A percentile compares a stretch with the other conserved stretches of the same genome.
Conservation (phyloP, 1,140 invertebrate species). For the Calliopsis andreniformis region DNA sequence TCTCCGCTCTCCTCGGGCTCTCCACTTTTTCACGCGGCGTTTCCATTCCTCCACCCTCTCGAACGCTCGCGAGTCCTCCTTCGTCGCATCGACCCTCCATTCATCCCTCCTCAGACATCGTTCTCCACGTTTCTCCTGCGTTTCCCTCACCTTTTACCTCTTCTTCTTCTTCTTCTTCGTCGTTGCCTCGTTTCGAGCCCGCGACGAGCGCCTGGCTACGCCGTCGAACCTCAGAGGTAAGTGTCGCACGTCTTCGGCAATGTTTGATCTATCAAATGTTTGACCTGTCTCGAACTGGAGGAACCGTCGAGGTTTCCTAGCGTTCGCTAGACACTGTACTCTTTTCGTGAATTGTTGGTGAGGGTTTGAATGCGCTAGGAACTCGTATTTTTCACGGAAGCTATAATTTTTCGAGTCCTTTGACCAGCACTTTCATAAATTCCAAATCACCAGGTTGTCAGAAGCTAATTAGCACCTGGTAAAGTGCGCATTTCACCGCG, state of each 20-base stretch:
- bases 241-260: conserved; percentile 29
- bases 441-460: too few species aligned
- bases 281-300: too few species aligned
- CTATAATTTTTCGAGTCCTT: too few species aligned
- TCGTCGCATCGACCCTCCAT: neutral
- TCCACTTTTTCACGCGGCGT: conserved; percentile 29
- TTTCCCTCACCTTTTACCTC: conserved; percentile 17
- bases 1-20: conserved; percentile 53
- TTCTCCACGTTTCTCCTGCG: neutral
- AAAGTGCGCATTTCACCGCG: too few species aligned
- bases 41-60: conserved; percentile 37
- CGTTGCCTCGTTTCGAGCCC: conserved; percentile 31
- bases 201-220: conserved; percentile 39
- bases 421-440: too few species aligned
- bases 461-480: too few species aligned
- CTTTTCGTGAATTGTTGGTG: too few species aligned
- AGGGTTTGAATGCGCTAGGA: too few species aligned
- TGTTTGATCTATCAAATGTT: neutral
- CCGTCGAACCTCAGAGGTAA: conserved; percentile 60
- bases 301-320: too few species aligned
- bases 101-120: neutral
- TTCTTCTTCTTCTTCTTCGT: conserved; percentile 38
- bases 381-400: too few species aligned
- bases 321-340: too few species aligned
- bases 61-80: conserved; percentile 20